Evolutionary conservation across 1,140 invertebrate species (phyloP), one percentile per base, ranked within the genome.

Genomic region (Zaprionus vittiger): DNA sequence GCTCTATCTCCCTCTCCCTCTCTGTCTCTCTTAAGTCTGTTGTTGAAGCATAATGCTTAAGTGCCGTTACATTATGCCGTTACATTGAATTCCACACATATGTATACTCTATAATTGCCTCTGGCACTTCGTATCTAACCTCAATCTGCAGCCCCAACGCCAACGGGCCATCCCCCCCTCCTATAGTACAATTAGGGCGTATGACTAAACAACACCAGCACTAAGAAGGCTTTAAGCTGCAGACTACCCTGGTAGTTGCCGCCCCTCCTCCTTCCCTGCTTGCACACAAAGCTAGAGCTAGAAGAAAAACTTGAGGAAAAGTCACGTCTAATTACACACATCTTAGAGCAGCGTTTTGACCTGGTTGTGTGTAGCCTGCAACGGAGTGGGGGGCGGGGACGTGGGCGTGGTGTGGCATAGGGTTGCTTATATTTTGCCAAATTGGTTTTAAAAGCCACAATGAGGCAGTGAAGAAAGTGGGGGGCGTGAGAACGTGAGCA

Each of bases 281-380:
- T 64, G 55, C 37, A 44, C 64, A 80, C 69, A 76, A 73, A 68
- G 49, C 31, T 34, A 55, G 34, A 73, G 67, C 57, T 14, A 61
- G 74, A 63, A 41, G 14, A 52, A 81, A 78, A 89, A 89, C 84
- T 87, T 80, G 75, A 90, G 85, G 71, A 87, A 84, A 87, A 87
- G 84, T 87, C 84, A 87, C 84, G 84, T 87, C 84, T 87, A 87
- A 87, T 87, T 87, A 87, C 85, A 90, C 84, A 89, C 85, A 89
- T 90, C 78, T 87, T 77, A 77, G 66, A 84, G 81, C 68, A 76
- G 79, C 74, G 55, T 87, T 86, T 87, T 87, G 84, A 87, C 84
- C 84, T 87, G 84, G 81, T 84, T 47, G 41, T 17, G 31, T 34
- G 9, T 11, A 81, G 77, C 70, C 74, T 74, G 47, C 5, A 37